Percentiles rank a stretch among this genome's conserved stretches.
Evolutionary conservation across 1,140 invertebrate genomes (phyloP).

Genomic region (Oryzaephilus surinamensis): DNA sequence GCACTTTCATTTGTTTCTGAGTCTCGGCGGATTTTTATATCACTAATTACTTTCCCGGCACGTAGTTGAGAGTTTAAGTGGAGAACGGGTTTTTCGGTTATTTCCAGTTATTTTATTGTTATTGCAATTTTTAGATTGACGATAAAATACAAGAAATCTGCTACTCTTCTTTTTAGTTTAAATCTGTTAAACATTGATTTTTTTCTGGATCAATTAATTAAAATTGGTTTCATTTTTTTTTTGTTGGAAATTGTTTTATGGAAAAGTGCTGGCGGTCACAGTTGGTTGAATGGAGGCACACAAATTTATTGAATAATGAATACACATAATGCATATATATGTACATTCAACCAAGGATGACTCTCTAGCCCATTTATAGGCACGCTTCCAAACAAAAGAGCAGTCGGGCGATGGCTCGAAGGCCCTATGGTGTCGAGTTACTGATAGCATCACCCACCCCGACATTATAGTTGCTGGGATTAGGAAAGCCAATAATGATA

Average conservation of each 20-base stretch:
- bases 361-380: conserved; percentile 25
- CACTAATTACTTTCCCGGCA: conserved; percentile 29
- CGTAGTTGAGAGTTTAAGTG: conserved; percentile 17
- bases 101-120: too few relatives aligned
- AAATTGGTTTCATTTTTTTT: too few relatives aligned
- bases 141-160: too few relatives aligned
- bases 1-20: conserved; percentile 28
- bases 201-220: too few relatives aligned
- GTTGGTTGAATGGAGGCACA: conserved; percentile 4
- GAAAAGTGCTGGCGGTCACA: conserved; percentile 7
- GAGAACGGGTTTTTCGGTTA: conserved; percentile 14
- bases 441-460: conserved; percentile 24
- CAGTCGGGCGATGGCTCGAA: conserved; percentile 12
- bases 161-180: too few relatives aligned
- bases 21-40: conserved; percentile 31
- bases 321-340: too few relatives aligned
- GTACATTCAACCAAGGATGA: too few relatives aligned
- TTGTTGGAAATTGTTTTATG: conserved; percentile 9
- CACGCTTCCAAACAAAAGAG: conserved; percentile 26
- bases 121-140: too few relatives aligned
- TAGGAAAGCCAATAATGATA: conserved; percentile 37
- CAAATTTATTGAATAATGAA: too few relatives aligned
- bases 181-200: too few relatives aligned
- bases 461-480: conserved; percentile 27
- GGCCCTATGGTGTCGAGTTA: conserved; percentile 28